phyloP scores from a whole-genome alignment of 2,797 vertebrate genomes.

The Yasuhikotakia modesta region DNA sequence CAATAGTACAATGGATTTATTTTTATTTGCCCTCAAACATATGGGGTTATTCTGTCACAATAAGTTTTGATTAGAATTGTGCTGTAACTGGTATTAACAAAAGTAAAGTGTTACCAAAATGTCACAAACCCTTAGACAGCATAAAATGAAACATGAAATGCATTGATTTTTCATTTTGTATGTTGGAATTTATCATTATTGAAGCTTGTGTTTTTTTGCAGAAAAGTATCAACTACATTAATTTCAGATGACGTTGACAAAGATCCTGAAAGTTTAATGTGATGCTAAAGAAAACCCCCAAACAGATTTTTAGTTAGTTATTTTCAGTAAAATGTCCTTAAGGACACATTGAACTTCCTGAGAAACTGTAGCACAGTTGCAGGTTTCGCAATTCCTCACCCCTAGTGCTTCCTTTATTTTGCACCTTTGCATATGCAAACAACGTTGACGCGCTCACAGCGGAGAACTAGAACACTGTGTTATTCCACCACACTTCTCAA shows the following conservation, averaged over 20 bases:
- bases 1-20: too few species aligned
- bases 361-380: background rate
- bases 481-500: constrained; percentile 2
- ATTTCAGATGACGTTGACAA: background rate
- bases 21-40: too few species aligned
- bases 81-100: too few species aligned
- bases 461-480: constrained; percentile 13
- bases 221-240: too few species aligned
- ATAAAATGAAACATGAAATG: constrained; percentile 12
- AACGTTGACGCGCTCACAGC: background rate
- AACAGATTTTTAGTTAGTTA: constrained; percentile 7
- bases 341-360: constrained; percentile 12
- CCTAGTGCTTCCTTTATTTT: constrained; percentile 3
- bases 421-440: constrained; percentile 33
- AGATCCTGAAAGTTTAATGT: background rate
- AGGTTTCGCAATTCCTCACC: constrained; percentile 4
- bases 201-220: background rate
- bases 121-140: too few species aligned
- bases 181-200: background rate
- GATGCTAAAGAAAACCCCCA: constrained; percentile 12
- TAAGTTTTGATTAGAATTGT: too few species aligned
- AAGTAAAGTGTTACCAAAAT: too few species aligned
- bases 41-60: too few species aligned
- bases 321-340: background rate
- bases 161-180: background rate